Conservation (phyloP, 2,113 vertebrate genomes). For the Abramis brama region DNA sequence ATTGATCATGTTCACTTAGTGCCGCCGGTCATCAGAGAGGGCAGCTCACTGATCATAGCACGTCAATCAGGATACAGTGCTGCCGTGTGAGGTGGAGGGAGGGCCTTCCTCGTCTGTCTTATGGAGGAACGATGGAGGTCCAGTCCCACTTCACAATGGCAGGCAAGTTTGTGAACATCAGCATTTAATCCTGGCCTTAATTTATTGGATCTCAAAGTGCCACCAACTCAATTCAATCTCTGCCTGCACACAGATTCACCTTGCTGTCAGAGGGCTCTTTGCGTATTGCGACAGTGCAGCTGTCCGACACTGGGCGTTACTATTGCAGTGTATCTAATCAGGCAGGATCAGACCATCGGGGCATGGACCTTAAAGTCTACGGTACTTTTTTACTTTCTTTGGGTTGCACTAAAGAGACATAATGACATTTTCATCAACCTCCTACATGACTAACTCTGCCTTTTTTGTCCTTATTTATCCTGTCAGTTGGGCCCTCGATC, state of each 20-base stretch:
- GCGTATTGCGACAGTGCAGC: slow-evolving; percentile 70
- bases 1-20: slow-evolving; percentile 65
- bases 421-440: neutral
- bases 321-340: slow-evolving; percentile 86
- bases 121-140: slow-evolving; percentile 85
- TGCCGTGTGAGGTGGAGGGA: slow-evolving; percentile 82
- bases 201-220: neutral
- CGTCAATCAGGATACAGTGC: slow-evolving; percentile 75
- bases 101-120: slow-evolving; percentile 71
- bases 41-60: slow-evolving; percentile 69
- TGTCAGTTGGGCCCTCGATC: slow-evolving; percentile 82
- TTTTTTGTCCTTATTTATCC: slow-evolving; percentile 2
- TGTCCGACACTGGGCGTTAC: slow-evolving; percentile 83
- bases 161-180: slow-evolving; percentile 73
- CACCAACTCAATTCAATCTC: neutral
- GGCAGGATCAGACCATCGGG: slow-evolving; percentile 81
- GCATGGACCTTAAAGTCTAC: slow-evolving; percentile 80
- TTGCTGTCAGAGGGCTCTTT: slow-evolving; percentile 81
- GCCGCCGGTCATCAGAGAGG: slow-evolving; percentile 81
- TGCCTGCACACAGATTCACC: slow-evolving; percentile 72
- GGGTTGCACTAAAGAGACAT: neutral
- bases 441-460: neutral
- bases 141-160: slow-evolving; percentile 70
- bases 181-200: neutral
- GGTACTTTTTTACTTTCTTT: slow-evolving; percentile 68